These are phyloP conservation scores for Petaurus breviceps DNA, from an alignment of 2,113 vertebrate genomes.

Conservation along the genomic window DNA sequence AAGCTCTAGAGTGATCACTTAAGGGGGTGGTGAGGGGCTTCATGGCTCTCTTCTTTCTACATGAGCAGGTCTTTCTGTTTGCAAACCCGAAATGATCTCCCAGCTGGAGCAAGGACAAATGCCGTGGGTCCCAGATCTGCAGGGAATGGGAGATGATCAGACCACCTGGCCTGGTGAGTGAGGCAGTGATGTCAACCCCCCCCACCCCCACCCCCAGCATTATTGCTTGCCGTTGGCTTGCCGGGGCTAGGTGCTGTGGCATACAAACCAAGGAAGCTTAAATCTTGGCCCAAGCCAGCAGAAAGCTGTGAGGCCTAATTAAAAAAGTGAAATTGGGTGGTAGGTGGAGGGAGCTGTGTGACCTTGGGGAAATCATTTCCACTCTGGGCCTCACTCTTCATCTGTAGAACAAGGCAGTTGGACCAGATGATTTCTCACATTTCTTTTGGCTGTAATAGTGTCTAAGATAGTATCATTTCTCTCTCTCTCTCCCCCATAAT, in stretches of 20 bases:
- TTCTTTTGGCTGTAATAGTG: not conserved
- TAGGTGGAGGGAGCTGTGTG: not conserved
- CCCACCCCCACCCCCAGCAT: not conserved
- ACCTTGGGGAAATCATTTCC: not conserved
- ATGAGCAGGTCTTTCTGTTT: not conserved
- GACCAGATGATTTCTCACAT: not conserved
- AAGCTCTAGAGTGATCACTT: not conserved
- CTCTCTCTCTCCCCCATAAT: not conserved
- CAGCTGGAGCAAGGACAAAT: not conserved
- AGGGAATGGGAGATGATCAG: not conserved
- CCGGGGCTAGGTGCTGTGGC: not conserved
- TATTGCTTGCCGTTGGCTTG: not conserved
- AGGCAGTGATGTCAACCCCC: not conserved
- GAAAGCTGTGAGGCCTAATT: not conserved
- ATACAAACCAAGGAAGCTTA: not conserved
- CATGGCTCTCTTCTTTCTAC: not conserved
- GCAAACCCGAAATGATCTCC: not conserved
- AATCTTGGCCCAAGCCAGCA: not conserved
- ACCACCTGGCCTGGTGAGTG: not conserved
- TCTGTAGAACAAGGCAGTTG: not conserved
- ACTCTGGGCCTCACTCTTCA: not conserved
- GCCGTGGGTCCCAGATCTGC: not conserved
- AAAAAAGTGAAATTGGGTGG: not conserved
- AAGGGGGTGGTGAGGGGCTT: not conserved
- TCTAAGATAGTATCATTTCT: not conserved